These are phyloP conservation scores for Cephus pulcher DNA, from an alignment of 2,888 invertebrate genomes.

Conservation along the genomic window DNA sequence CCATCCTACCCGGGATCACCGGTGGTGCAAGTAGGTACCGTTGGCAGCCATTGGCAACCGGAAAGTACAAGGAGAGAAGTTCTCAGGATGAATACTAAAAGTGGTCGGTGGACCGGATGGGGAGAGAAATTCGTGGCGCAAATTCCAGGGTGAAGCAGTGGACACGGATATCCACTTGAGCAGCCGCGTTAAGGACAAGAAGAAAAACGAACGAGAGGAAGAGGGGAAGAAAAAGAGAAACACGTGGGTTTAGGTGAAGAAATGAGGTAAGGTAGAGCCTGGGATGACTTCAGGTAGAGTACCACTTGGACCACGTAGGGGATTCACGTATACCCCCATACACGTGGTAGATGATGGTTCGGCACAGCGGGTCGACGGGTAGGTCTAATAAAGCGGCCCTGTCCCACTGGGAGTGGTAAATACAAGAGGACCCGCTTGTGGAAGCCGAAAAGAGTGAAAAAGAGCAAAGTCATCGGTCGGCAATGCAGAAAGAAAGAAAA, in stretches of 20 bases:
- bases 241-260: neutral
- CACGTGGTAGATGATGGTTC: neutral
- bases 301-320: neutral
- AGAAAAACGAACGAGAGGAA: neutral
- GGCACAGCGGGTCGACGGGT: neutral
- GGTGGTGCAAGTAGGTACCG: neutral
- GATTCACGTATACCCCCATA: neutral
- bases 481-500: constrained; percentile 4
- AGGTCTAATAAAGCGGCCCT: neutral
- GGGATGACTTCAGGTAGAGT: neutral
- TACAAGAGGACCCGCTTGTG: constrained; percentile 30
- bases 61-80: neutral
- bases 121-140: neutral
- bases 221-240: neutral
- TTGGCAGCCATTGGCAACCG: neutral
- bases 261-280: neutral
- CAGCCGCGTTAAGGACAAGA: neutral
- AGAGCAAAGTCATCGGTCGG: constrained; percentile 32
- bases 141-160: neutral
- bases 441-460: constrained; percentile 20
- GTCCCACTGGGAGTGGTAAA: constrained; percentile 34
- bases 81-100: neutral
- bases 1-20: constrained; percentile 15
- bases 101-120: neutral
- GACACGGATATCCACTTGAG: neutral